Evolutionary conservation across 2,888 invertebrate species (phyloP).

Genomic region (Nasonia oneida): DNA sequence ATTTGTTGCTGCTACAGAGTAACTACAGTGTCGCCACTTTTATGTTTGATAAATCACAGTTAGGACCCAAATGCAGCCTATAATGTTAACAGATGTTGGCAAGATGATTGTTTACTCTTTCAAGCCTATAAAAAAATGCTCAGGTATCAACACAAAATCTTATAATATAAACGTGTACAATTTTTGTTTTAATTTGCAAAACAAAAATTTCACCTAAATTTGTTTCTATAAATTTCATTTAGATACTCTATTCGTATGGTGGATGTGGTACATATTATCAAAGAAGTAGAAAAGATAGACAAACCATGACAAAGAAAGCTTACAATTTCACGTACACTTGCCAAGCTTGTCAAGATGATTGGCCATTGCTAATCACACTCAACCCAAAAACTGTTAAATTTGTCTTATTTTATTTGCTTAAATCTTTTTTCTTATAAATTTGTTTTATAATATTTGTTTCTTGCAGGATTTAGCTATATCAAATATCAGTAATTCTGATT

Average conservation of each 20-base stretch:
- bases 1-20: constrained; percentile 69
- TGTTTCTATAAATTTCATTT: constrained; percentile 41
- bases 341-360: constrained; percentile 86
- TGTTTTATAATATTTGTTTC: neutral
- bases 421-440: neutral
- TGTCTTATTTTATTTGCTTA: neutral
- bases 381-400: neutral
- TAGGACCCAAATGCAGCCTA: constrained; percentile 91
- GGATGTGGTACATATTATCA: constrained; percentile 88
- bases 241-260: constrained; percentile 87
- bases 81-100: constrained; percentile 71
- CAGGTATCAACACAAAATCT: constrained; percentile 77
- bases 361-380: constrained; percentile 79
- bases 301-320: constrained; percentile 83
- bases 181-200: neutral
- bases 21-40: constrained; percentile 86
- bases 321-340: constrained; percentile 91
- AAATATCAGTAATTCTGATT: neutral
- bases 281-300: constrained; percentile 81
- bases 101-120: constrained; percentile 80
- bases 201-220: neutral
- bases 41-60: constrained; percentile 92
- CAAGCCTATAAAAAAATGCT: constrained; percentile 85
- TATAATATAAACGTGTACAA: too few relatives aligned
- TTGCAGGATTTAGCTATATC: neutral